phyloP scores from a whole-genome alignment of 2,113 vertebrate genomes.

The Petrocephalus microphthalmus region DNA sequence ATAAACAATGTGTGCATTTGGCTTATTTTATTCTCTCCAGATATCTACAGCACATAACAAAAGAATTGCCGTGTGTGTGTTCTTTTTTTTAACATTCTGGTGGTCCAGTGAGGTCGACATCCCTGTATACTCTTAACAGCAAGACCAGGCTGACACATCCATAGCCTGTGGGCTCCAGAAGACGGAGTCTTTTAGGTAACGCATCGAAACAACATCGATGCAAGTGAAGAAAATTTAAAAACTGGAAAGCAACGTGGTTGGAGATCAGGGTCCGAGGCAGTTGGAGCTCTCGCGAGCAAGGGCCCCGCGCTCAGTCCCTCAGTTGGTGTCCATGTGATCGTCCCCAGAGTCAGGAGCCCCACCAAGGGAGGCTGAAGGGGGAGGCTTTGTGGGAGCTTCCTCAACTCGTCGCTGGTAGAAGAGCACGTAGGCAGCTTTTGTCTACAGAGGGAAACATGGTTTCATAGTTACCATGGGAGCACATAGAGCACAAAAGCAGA shows the following conservation, averaged over 20 bases:
- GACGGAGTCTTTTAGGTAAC: conserved; percentile 44
- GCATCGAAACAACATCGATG: conserved; percentile 42
- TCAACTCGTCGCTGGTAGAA: conserved; percentile 85
- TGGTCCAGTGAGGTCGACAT: conserved; percentile 47
- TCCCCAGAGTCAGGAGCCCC: conserved; percentile 60
- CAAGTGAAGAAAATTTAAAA: conserved; percentile 47
- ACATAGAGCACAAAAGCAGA: background rate
- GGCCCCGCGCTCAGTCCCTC: conserved; percentile 36
- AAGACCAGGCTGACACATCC: conserved; percentile 41
- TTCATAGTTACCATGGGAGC: background rate
- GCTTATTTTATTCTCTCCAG: conserved; percentile 41
- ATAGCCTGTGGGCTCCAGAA: conserved; percentile 41
- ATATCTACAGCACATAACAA: conserved; percentile 41
- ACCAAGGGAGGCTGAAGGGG: conserved; percentile 56
- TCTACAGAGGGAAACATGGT: conserved; percentile 52
- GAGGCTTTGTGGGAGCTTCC: conserved; percentile 54
- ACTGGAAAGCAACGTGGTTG: conserved; percentile 37
- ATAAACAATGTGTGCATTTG: conserved; percentile 60
- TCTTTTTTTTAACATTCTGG: conserved; percentile 50
- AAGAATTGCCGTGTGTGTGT: conserved; percentile 35
- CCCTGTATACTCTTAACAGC: conserved; percentile 32
- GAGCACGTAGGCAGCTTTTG: conserved; percentile 90
- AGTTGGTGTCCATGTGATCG: conserved; percentile 95
- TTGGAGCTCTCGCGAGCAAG: conserved; percentile 38
- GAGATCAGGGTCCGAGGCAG: conserved; percentile 48